phyloP scores from a whole-genome alignment of 2,113 vertebrate genomes.

The Carassius auratus region DNA sequence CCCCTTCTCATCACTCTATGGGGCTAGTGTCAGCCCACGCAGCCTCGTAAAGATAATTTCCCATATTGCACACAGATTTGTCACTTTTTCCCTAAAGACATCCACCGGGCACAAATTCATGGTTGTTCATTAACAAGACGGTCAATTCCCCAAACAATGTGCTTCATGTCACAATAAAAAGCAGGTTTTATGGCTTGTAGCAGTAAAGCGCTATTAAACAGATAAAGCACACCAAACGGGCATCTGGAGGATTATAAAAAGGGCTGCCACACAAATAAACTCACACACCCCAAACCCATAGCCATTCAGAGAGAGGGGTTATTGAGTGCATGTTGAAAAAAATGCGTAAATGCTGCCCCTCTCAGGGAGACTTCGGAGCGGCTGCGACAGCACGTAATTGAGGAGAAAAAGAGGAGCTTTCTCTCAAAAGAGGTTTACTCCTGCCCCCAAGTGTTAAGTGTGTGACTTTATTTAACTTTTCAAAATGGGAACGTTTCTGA shows the following conservation, averaged over 20 bases:
- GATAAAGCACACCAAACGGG: constrained; percentile 62
- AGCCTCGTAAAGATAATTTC: constrained; percentile 65
- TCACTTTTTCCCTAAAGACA: constrained; percentile 57
- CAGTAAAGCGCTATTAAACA: constrained; percentile 64
- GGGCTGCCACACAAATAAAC: constrained; percentile 77
- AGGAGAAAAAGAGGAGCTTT: neutral
- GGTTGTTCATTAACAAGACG: constrained; percentile 74
- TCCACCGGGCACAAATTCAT: constrained; percentile 57
- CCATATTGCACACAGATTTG: constrained; percentile 60
- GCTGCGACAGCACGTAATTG: neutral
- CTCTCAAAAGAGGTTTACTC: constrained; percentile 35
- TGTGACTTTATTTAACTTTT: neutral
- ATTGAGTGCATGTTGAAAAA: constrained; percentile 43
- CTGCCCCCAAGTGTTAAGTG: constrained; percentile 32
- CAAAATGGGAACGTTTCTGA: neutral
- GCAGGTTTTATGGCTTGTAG: constrained; percentile 62
- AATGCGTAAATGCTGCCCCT: constrained; percentile 38
- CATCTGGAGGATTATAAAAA: constrained; percentile 64
- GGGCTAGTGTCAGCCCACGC: constrained; percentile 53
- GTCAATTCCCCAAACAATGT: constrained; percentile 64
- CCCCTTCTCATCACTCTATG: constrained; percentile 31
- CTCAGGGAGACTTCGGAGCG: neutral
- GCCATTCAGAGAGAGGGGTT: constrained; percentile 50
- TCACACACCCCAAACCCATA: constrained; percentile 65
- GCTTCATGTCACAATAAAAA: constrained; percentile 63